Conservation (phyloP, 2,113 vertebrate species). For the Rhea pennata region DNA sequence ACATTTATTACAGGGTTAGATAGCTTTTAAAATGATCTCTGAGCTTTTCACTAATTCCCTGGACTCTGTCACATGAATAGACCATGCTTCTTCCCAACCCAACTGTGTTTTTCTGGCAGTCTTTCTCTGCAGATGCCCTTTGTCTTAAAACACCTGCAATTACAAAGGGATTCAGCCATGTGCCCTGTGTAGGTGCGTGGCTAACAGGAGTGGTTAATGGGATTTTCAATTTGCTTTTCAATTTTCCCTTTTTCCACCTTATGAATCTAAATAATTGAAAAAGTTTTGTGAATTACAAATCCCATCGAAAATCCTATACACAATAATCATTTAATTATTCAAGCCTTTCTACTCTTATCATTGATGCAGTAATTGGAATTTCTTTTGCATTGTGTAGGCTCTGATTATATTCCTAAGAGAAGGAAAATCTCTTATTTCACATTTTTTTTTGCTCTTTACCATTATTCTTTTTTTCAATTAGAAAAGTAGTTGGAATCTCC, state of each 20-base stretch:
- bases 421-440: not conserved
- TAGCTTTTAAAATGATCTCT: not conserved
- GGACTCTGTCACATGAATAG: not conserved
- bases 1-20: not conserved
- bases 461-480: not conserved
- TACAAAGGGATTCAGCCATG: not conserved
- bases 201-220: not conserved
- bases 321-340: conserved; percentile 66
- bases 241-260: conserved; percentile 37
- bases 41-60: conserved; percentile 30
- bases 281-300: conserved; percentile 55
- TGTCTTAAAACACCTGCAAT: not conserved
- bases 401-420: not conserved
- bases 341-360: conserved; percentile 13
- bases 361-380: conserved; percentile 35
- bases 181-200: not conserved
- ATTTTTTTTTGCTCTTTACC: not conserved
- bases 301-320: not conserved
- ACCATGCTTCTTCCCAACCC: not conserved
- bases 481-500: not conserved
- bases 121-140: not conserved
- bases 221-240: conserved; percentile 63
- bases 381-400: not conserved
- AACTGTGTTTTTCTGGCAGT: not conserved
- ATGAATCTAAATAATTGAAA: conserved; percentile 58